Evolutionary conservation across 2,888 invertebrate species (phyloP).

Genomic region (Ashinkailepas kermadecensis): DNA sequence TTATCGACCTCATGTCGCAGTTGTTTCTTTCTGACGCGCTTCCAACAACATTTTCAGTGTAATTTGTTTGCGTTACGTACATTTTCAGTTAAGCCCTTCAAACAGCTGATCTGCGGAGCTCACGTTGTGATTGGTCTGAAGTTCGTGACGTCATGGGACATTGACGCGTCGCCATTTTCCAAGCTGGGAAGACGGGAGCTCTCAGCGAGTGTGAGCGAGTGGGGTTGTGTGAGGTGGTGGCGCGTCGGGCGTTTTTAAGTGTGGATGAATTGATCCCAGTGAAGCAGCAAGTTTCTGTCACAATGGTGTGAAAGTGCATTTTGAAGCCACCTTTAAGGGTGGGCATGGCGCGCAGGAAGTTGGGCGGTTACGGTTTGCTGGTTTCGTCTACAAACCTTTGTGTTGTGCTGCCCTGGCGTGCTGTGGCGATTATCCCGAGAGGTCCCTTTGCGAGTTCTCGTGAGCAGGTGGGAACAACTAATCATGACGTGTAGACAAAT

Average conservation of each 20-base stretch:
- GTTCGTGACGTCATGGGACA: background rate
- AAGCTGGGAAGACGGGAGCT: constrained; percentile 19
- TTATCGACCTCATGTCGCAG: no score
- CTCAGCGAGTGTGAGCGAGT: no score
- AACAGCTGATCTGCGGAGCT: constrained; percentile 13
- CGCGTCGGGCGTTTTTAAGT: no score
- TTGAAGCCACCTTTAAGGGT: background rate
- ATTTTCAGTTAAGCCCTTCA: background rate
- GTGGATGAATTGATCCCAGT: no score
- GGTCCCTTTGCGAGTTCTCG: background rate
- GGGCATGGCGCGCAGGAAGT: background rate
- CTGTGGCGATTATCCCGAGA: background rate
- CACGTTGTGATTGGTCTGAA: background rate
- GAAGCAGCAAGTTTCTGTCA: background rate
- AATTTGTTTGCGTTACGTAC: no score
- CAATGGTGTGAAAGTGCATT: background rate
- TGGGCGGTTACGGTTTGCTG: background rate
- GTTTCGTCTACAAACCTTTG: constrained; percentile 7
- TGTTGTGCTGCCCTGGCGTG: background rate
- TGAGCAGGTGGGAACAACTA: background rate
- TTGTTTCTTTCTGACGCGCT: no score
- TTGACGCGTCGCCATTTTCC: constrained; percentile 21
- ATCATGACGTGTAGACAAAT: background rate
- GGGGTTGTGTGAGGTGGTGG: no score
- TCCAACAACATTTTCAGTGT: no score